phyloP scores from a whole-genome alignment of 2,797 vertebrate species.

The Chloroceryle amazona region DNA sequence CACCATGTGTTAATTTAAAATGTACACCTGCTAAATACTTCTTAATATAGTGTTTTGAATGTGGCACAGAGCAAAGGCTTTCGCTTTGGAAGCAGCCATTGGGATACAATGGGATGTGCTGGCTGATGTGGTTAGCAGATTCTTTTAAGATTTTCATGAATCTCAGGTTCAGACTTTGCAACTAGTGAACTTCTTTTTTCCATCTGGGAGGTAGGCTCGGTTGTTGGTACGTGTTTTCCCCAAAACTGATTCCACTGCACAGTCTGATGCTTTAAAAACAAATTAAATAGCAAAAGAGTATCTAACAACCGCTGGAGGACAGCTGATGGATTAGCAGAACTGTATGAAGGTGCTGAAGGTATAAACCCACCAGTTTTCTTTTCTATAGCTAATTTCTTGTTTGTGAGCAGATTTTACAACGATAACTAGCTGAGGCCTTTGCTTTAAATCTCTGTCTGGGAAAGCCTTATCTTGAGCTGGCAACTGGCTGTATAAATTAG shows the following conservation, averaged over 20 bases:
- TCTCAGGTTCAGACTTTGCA: not conserved
- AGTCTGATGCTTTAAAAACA: not conserved
- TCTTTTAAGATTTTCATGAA: not conserved
- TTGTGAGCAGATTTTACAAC: not conserved
- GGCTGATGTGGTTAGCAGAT: not conserved
- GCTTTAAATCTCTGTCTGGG: not conserved
- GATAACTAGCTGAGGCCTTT: not conserved
- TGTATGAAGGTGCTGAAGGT: not conserved
- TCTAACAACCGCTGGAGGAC: not conserved
- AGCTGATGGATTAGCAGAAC: not conserved
- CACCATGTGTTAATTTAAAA: not conserved
- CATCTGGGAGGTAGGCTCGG: not conserved
- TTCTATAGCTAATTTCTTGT: not conserved
- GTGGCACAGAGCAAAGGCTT: not conserved
- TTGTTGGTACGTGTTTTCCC: not conserved
- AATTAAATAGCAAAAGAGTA: not conserved
- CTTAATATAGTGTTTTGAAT: not conserved
- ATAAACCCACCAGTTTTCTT: not conserved
- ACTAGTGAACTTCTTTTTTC: not conserved
- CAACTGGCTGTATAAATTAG: not conserved
- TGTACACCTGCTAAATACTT: not conserved
- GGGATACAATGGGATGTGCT: not conserved
- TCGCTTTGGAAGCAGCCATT: not conserved
- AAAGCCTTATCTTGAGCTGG: not conserved
- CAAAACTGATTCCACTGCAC: not conserved